Evolutionary conservation across 2,888 invertebrate genomes (phyloP), one percentile per base, ranked within the genome.

Genomic region (Pollenia labialis): DNA sequence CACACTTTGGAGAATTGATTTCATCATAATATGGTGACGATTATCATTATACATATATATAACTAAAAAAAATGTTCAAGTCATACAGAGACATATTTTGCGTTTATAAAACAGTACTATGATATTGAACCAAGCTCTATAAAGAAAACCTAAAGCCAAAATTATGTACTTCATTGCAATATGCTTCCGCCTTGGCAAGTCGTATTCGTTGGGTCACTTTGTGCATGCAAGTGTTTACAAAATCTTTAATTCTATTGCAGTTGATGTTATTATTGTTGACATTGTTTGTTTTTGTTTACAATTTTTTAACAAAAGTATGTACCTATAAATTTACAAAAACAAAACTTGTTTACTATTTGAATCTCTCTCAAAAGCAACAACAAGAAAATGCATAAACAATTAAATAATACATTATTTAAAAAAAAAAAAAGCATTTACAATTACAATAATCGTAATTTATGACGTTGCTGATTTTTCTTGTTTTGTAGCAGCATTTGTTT

Each of bases 231-330:
- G 8, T 64, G 64, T 64, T 54, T 42, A 10, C 18, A 42, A 42
- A 40, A 16, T 69, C 54, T 52, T 14, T 42, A 42, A 6, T 32
- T 32, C 32, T 32, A 44, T 14, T 46, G 48, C 50, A 32, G 12
- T 48, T 32, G 44, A n/a, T 14, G 32, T 46, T 32, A 23, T 52
- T 50, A 2, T 69, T 40, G 14, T 32, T 23, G 40, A 50, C 68
- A n/a, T 68, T 50, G 50, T 54, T 71, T 58, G 9, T 60, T 60
- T 32, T 66, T 46, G 54, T 62, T 76, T 76, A 46, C 62, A 64
- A 0, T 64, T 64, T 23, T 46, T 64, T 46, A 32, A 42, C 42
- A 11, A 64, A 10, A 64, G 23, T 32, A 58, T n/a, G n/a, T n/a
- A n/a, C n/a, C n/a, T n/a, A n/a, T 48, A 68, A 32, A 50, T 14